Base-by-base conservation (phyloP, 2,888 invertebrate genomes). In the Apodemia zela region DNA sequence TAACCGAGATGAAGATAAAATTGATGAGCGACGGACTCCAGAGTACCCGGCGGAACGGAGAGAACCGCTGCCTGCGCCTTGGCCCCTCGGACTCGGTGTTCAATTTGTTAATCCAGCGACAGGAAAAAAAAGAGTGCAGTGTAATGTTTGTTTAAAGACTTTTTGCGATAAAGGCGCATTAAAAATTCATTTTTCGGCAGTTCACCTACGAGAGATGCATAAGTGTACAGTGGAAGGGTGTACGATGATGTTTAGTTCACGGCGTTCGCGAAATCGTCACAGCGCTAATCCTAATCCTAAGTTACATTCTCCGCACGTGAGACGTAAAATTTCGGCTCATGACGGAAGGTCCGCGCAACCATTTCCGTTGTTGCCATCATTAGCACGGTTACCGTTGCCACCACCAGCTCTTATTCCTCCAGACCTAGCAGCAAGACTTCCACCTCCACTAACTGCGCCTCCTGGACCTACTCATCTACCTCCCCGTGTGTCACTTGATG, bases 121-220 rank as follows among this genome's bases (percentile, higher is more conserved):
- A 45, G 97, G 97, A 57, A 99, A 99, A 93, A 98, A 98, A 81
- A 94, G 99, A 75, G 98, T 99, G 67, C 97, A 98, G 92, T 99
- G 99, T 91, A 97, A 98, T 82, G 98, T 98, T 67, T 99, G 99
- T 87, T 93, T 98, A 71, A 99, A 99, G 88, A 98, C 98, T 66
- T 99, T 99, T 90, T 99, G 99, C 94, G 99, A 99, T 91, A 99
- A 99, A 90, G 99, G 99, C 69, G 99, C 99, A 57, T 93, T 99
- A 63, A 99, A 99, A 93, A 99, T 99, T 63, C 99, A 99, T 85
- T 99, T 98, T 86, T 98, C 98, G 66, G 99, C 99, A 21, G 99
- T 99, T 68, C 99, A 99, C 84, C 90, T 99, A 74, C 95, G 98
- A 62, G 99, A 99, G 92, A 99, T 99, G 99, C 99, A 99, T 92